Evolutionary conservation across 2,888 invertebrate species (phyloP).

Genomic region (Lasioglossum lativentre): DNA sequence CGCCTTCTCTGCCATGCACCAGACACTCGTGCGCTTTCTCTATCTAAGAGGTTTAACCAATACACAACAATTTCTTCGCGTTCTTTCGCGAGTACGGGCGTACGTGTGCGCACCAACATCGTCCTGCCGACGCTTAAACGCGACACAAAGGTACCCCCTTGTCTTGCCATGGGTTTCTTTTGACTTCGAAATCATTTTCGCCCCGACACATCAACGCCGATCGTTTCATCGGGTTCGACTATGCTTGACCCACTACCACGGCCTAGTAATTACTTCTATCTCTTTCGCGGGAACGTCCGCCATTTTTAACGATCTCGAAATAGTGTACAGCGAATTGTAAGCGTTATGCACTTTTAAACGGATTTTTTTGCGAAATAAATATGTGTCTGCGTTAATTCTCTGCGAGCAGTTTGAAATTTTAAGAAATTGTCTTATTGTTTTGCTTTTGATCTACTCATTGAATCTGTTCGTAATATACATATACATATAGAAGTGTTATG

Average conservation of each 20-base stretch:
- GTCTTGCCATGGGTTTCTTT: conserved; percentile 37
- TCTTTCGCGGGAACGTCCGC: neutral
- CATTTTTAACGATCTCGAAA: neutral
- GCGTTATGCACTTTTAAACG: neutral
- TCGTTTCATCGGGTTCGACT: conserved; percentile 14
- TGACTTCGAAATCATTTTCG: conserved; percentile 49
- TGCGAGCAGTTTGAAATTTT: no score
- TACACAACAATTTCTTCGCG: conserved; percentile 38
- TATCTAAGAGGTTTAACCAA: conserved; percentile 63
- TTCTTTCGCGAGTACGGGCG: neutral
- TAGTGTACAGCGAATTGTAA: neutral
- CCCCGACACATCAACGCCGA: conserved; percentile 10
- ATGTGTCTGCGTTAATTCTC: no score
- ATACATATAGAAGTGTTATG: no score
- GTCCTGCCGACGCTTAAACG: conserved; percentile 43
- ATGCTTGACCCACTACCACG: neutral
- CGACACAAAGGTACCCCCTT: conserved; percentile 55
- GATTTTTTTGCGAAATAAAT: neutral
- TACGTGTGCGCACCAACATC: conserved; percentile 13
- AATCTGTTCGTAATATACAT: no score
- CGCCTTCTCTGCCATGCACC: conserved; percentile 72
- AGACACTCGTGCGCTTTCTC: conserved; percentile 63
- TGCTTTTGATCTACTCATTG: no score
- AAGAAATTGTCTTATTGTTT: no score
- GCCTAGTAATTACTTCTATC: neutral